Base-by-base conservation (phyloP, 37 sponge, comb jelly and placozoan species). In the Spongilla lacustris region DNA sequence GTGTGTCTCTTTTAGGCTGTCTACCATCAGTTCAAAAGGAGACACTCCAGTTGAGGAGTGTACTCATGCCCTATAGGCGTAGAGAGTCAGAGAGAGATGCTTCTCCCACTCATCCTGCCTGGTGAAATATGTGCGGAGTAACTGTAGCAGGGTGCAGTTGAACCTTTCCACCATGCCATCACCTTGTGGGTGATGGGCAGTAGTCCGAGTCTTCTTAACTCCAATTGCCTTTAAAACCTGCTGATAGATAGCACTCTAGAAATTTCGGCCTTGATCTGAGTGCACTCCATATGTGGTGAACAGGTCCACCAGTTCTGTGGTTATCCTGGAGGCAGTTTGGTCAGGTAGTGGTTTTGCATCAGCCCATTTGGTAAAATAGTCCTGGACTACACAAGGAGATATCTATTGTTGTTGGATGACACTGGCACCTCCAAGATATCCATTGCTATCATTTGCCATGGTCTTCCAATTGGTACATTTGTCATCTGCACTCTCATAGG, bases 131-230 rank as follows among this genome's bases (percentile, higher is more conserved):
- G 84, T 27, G 23, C 81, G 58, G 11, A 93, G 69, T 37, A 86
- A 76, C 34, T 93, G 87, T 0, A 89, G 58, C 4, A 74, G 4
- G 83, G 71, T 21, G 84, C 33, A 27, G 71, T 92, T 88, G 27
- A 88, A 85, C 33, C 74, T 24, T 81, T 92, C 93, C 1, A 92
- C 93, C 88, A 92, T 88, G 27, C 88, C 82, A 79, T 90, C 85
- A 32, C 76, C 81, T 90, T 84, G 85, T 13, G 90, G 82, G 48
- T 84, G 86, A 17, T 85, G 79, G 25, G 90, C 69, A 58, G 85
- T 79, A 19, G 90, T 85, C 8, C 77, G 35, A 36, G 90, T 34
- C 35, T 85, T 90, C 21, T 58, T 58, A 2, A 92, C 37, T 0
- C 92, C 92, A 68, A 92, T 84, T 10, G 76, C 75, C 36, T 84